phyloP scores from a whole-genome alignment of 2,888 invertebrate species.

The Drosophila recens region DNA sequence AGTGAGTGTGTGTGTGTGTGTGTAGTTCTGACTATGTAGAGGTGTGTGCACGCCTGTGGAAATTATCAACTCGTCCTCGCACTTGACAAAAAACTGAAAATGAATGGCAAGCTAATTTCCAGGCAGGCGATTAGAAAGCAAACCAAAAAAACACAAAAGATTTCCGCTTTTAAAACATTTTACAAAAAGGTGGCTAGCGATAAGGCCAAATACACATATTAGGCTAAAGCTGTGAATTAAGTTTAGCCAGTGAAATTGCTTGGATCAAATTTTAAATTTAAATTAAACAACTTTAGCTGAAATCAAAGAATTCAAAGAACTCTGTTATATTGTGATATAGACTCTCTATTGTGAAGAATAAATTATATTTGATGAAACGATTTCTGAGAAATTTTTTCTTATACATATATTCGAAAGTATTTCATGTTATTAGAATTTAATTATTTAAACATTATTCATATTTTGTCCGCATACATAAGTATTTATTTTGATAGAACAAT shows the following conservation, averaged over 20 bases:
- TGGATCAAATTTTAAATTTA: background rate
- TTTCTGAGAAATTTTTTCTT: no score
- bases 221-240: constrained; percentile 22
- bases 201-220: constrained; percentile 32
- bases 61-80: constrained; percentile 69
- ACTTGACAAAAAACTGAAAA: constrained; percentile 54
- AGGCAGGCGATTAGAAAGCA: constrained; percentile 73
- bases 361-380: no score
- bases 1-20: constrained; percentile 55
- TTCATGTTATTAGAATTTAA: no score
- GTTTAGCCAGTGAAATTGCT: background rate
- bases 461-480: background rate
- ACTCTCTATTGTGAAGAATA: no score
- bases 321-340: no score
- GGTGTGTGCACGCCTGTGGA: constrained; percentile 56
- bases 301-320: no score
- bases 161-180: constrained; percentile 22
- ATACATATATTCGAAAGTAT: no score
- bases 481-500: background rate
- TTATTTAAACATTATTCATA: no score
- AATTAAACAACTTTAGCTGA: background rate
- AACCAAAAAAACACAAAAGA: constrained; percentile 47
- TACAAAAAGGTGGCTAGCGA: constrained; percentile 41
- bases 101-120: constrained; percentile 69
- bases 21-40: constrained; percentile 31